Evolutionary conservation across 2,888 invertebrate genomes (phyloP).

Genomic region (Drosophila tanythrix): DNA sequence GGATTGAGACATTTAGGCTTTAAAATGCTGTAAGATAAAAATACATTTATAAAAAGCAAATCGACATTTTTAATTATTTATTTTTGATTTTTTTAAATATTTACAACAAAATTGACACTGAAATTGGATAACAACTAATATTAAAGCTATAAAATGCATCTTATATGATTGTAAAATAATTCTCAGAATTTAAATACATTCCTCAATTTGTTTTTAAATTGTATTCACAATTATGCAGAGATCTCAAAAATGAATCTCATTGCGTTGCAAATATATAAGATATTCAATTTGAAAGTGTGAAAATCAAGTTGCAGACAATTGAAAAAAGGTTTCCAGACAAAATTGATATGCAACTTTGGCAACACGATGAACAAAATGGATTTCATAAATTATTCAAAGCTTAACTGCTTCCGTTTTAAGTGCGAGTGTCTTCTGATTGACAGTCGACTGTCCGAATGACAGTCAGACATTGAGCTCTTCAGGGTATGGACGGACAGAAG

Average conservation of each 20-base stretch:
- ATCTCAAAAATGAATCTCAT: background rate
- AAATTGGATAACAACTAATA: background rate
- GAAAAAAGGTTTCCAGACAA: constrained; percentile 8
- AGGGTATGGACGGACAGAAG: constrained; percentile 44
- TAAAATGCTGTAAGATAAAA: background rate
- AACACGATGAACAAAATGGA: constrained; percentile 38
- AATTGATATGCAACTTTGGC: constrained; percentile 74
- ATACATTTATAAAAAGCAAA: background rate
- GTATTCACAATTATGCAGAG: background rate
- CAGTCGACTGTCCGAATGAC: constrained; percentile 10
- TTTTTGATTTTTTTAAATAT: background rate
- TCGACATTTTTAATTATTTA: background rate
- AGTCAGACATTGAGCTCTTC: constrained; percentile 21
- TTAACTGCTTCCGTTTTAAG: constrained; percentile 75
- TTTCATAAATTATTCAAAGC: constrained; percentile 79
- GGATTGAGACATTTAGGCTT: background rate
- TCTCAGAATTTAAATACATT: background rate
- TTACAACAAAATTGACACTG: background rate
- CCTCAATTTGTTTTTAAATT: background rate
- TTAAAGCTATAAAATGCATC: background rate
- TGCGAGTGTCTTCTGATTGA: constrained; percentile 35
- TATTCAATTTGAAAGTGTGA: constrained; percentile 41
- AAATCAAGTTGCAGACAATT: constrained; percentile 35
- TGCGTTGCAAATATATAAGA: background rate
- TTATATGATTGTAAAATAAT: background rate